phyloP scores from a whole-genome alignment of 2,888 invertebrate genomes.

The Acleris holmiana region DNA sequence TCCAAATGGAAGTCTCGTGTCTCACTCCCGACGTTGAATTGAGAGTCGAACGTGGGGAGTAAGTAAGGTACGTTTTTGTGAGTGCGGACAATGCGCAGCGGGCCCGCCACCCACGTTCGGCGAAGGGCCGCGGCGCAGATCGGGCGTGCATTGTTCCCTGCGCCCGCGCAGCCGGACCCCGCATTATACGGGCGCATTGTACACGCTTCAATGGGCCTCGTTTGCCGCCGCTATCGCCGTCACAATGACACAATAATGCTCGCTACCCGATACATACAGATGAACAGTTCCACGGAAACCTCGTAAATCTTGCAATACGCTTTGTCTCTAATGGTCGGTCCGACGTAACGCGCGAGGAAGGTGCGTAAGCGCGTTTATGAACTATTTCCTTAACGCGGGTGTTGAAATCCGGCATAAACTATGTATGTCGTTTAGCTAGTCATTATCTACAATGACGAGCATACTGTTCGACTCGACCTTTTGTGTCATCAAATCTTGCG shows the following conservation, averaged over 20 bases:
- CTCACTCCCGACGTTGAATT: constrained; percentile 43
- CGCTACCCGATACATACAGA: constrained; percentile 59
- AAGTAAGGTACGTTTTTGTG: constrained; percentile 70
- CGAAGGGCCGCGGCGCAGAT: constrained; percentile 61
- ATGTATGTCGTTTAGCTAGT: constrained; percentile 50
- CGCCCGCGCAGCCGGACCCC: constrained; percentile 67
- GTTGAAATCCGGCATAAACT: constrained; percentile 18
- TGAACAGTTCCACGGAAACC: constrained; percentile 67
- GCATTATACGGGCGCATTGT: constrained; percentile 82
- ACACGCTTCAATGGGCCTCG: constrained; percentile 78
- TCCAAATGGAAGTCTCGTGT: constrained; percentile 6
- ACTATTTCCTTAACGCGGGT: too few species aligned
- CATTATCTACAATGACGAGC: constrained; percentile 35
- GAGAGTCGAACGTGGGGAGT: constrained; percentile 45
- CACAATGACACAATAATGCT: constrained; percentile 80
- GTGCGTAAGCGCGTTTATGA: too few species aligned
- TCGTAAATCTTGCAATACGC: constrained; percentile 68
- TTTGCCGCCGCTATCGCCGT: constrained; percentile 73
- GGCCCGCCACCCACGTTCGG: constrained; percentile 77
- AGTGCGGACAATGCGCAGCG: constrained; percentile 43
- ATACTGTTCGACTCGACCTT: constrained; percentile 11
- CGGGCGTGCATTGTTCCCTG: constrained; percentile 70
- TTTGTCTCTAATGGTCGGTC: constrained; percentile 53
- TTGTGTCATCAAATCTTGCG: too few species aligned
- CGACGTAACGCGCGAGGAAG: too few species aligned